Percentiles rank a stretch among this genome's conserved stretches.
phyloP scores from a whole-genome alignment of 1,140 invertebrate species.

The Callitettix versicolor region DNA sequence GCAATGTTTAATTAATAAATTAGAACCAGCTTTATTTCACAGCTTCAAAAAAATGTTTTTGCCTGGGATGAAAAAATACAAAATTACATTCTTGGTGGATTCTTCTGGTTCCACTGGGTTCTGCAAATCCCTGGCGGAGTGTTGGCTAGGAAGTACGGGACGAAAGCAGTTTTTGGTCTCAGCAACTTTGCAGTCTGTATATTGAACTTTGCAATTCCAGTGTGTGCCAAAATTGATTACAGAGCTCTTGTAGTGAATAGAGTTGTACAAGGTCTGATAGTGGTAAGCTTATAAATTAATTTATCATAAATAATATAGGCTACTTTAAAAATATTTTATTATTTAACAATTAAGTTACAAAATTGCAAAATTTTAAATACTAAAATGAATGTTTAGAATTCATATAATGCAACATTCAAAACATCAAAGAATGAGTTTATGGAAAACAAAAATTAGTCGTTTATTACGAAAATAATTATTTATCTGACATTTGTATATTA shows the following conservation, averaged over 20 bases:
- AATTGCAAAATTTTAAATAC: too few species aligned
- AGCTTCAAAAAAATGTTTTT: slow-evolving; percentile 30
- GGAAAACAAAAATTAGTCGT: too few species aligned
- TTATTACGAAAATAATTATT: too few species aligned
- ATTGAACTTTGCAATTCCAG: slow-evolving; percentile 58
- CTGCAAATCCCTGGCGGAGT: slow-evolving; percentile 65
- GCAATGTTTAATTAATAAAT: too few species aligned
- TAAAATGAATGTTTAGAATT: too few species aligned
- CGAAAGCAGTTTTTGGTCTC: slow-evolving; percentile 56
- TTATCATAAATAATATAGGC: too few species aligned
- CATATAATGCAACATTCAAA: too few species aligned
- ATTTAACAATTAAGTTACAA: too few species aligned
- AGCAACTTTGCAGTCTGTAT: slow-evolving; percentile 55
- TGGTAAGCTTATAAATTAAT: slow-evolving; percentile 40
- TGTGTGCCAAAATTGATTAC: slow-evolving; percentile 47
- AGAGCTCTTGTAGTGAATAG: slow-evolving; percentile 49
- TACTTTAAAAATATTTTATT: too few species aligned
- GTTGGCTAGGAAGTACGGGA: slow-evolving; percentile 55
- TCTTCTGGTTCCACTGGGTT: slow-evolving; percentile 63
- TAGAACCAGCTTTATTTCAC: too few species aligned
- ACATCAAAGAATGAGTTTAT: too few species aligned
- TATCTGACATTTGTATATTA: too few species aligned
- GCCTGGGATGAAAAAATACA: slow-evolving; percentile 57
- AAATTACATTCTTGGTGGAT: slow-evolving; percentile 55
- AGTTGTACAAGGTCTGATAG: slow-evolving; percentile 58